Base-by-base conservation (phyloP, 2,888 invertebrate genomes). In the Phytoseiulus persimilis region DNA sequence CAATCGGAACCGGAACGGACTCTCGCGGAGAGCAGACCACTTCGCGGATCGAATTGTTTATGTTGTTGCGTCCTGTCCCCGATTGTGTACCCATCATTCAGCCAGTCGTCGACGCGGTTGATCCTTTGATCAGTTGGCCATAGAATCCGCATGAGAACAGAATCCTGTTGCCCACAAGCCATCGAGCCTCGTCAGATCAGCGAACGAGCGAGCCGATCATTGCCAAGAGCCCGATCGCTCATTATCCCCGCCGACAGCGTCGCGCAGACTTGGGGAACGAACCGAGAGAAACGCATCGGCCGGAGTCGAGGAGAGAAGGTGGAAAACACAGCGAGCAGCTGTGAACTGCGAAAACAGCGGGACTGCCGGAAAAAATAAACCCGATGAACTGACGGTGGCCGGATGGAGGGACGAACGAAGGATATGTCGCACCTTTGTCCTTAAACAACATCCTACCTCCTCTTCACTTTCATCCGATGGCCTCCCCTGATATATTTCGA, bases 401-500 rank as follows among this genome's bases (percentile, higher is more conserved):
- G 65, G 65, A 65, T 65, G 65, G 18, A 65, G 65, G 65, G 65
- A 65, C 65, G 65, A 65, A 65, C 65, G 65, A 28, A 65, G 65
- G 65, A 65, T 65, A 65, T 65, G 65, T 65, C 65, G 65, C 65
- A 65, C 65, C 65, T 65, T 65, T 65, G 65, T 65, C 28, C 65
- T 65, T 65, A 65, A 65, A 65, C 65, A 65, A 65, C 65, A 65
- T 65, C 65, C 23, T 65, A 6, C 28, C 65, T 65, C 65, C 65
- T 65, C 65, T 65, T 65, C 65, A 65, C 65, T 65, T 65, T 65
- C 65, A 65, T 65, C 65, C 65, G 65, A 65, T 65, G 65, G 65
- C 65, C 65, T 65, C 65, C 33, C 87, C 87, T 87, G 87, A 87
- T 87, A 87, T 87, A 87, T 87, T 87, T 87, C 39, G 87, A 87